These are phyloP conservation scores for Syrista parreyssii DNA, from an alignment of 2,888 invertebrate genomes.

Conservation along the genomic window DNA sequence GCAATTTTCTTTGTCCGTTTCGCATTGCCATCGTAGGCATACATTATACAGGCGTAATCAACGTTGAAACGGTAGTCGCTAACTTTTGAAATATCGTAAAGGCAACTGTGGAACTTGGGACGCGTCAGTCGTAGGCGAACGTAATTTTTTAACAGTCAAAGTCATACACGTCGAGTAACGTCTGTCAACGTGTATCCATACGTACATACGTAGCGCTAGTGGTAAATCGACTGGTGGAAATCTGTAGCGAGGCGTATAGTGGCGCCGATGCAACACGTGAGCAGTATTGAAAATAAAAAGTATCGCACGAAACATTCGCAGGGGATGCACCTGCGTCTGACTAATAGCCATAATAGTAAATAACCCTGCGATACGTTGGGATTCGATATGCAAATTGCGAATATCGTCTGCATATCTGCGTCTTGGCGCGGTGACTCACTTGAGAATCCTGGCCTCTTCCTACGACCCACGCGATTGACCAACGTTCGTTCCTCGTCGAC, in stretches of 20 bases:
- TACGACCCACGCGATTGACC: conserved; percentile 30
- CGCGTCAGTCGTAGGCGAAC: not conserved
- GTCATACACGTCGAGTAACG: not conserved
- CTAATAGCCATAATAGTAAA: conserved; percentile 18
- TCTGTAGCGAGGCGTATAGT: not conserved
- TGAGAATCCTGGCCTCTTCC: not conserved
- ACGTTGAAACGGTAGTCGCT: not conserved
- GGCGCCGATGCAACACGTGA: not conserved
- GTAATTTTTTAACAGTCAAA: not conserved
- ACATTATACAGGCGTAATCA: not conserved
- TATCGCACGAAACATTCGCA: not conserved
- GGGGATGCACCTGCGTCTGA: conserved; percentile 17
- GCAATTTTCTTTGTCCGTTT: conserved; percentile 7
- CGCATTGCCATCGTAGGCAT: not conserved
- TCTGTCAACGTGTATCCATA: no score
- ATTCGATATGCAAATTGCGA: conserved; percentile 41
- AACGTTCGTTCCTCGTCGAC: conserved; percentile 20
- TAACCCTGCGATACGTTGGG: not conserved
- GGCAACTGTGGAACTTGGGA: not conserved
- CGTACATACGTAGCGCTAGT: no score
- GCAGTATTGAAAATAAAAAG: not conserved
- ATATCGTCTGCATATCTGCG: conserved; percentile 37
- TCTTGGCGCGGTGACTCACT: conserved; percentile 38
- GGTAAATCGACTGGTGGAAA: not conserved
- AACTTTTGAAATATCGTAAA: not conserved